These are phyloP conservation scores for Paedocypris sp. DNA, from an alignment of 2,113 vertebrate species.

Conservation along the genomic window DNA sequence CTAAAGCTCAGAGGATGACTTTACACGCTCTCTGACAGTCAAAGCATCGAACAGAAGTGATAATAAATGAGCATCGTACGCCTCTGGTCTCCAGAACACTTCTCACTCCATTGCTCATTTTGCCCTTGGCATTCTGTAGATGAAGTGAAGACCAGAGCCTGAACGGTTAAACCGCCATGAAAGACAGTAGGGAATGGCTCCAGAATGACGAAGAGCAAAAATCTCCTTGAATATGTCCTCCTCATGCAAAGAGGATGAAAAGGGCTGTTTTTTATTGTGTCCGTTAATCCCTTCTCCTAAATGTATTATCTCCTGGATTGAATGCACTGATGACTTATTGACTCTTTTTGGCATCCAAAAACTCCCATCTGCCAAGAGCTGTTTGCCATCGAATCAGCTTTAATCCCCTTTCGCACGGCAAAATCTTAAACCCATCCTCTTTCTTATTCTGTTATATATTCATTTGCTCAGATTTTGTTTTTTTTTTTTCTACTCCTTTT, in stretches of 20 bases:
- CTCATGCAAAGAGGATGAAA: conserved; percentile 13
- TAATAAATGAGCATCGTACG: neutral
- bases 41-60: neutral
- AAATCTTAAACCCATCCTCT: conserved; percentile 33
- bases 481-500: conserved; percentile 1
- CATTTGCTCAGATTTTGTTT: no score
- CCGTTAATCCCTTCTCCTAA: conserved; percentile 37
- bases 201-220: conserved; percentile 14
- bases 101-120: neutral
- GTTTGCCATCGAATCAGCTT: conserved; percentile 31
- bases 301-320: conserved; percentile 34
- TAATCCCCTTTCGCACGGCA: conserved; percentile 38
- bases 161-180: conserved; percentile 1
- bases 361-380: conserved; percentile 30
- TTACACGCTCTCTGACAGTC: neutral
- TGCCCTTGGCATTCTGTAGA: neutral
- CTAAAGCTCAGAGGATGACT: neutral
- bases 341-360: conserved; percentile 41
- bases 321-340: conserved; percentile 44
- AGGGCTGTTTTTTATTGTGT: conserved; percentile 23
- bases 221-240: conserved; percentile 23
- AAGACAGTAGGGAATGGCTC: conserved; percentile 14
- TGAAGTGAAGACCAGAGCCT: neutral
- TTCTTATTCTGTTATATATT: neutral
- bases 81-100: neutral